Evolutionary conservation across 2,113 vertebrate species (phyloP).

Genomic region (Sisor rabdophorus): DNA sequence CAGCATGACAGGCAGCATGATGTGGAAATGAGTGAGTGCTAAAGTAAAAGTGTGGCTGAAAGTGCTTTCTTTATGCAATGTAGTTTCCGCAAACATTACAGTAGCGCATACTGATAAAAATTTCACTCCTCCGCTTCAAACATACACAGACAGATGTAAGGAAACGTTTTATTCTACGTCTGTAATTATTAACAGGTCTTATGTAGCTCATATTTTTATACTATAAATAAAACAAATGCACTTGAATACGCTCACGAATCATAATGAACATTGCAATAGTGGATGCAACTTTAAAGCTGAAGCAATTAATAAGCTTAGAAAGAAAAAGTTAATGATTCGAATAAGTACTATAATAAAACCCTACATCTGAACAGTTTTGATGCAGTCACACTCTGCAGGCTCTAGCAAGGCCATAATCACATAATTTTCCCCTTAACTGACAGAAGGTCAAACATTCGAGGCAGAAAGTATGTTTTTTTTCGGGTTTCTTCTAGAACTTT

Average conservation of each 20-base stretch:
- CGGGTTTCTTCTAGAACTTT: background rate
- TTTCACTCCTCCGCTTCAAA: background rate
- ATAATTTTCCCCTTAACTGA: background rate
- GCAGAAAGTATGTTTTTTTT: background rate
- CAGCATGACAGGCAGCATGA: constrained; percentile 12
- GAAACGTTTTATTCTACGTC: background rate
- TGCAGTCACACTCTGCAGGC: too few species aligned
- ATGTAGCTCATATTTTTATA: background rate
- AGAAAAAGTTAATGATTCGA: too few species aligned
- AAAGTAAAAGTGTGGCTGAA: background rate
- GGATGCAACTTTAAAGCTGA: background rate
- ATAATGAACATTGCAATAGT: background rate
- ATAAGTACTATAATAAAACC: too few species aligned
- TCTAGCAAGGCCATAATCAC: too few species aligned
- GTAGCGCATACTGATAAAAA: background rate
- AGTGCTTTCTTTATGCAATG: background rate
- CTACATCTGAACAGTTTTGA: background rate
- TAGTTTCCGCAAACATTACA: background rate
- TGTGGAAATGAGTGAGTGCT: background rate
- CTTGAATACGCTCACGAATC: background rate
- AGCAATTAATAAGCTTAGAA: background rate
- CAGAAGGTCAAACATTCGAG: background rate
- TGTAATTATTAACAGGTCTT: background rate
- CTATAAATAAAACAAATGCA: too few species aligned
- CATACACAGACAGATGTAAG: background rate